Conservation (phyloP, 1,140 invertebrate genomes). For the Cotesia glomerata region DNA sequence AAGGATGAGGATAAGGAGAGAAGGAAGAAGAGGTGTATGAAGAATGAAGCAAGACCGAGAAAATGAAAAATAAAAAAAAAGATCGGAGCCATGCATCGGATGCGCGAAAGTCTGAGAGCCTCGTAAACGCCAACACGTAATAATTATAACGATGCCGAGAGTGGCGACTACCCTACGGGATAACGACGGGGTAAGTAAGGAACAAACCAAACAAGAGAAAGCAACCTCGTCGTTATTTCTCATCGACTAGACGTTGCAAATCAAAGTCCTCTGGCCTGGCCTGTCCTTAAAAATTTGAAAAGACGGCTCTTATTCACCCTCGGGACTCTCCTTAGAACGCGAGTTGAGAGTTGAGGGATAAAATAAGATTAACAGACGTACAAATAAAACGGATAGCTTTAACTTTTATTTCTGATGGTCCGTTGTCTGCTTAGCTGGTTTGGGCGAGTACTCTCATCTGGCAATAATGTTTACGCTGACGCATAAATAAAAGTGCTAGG, state of each 20-base stretch:
- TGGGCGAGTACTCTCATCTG: too few species aligned
- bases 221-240: constrained; percentile 36
- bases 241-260: constrained; percentile 43
- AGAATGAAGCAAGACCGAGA: not conserved
- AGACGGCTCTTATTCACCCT: not conserved
- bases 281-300: not conserved
- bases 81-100: not conserved
- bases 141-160: constrained; percentile 53
- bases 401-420: too few species aligned
- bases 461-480: too few species aligned
- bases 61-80: not conserved
- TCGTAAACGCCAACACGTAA: constrained; percentile 60
- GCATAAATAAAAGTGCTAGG: not conserved
- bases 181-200: constrained; percentile 30
- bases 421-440: too few species aligned
- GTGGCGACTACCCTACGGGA: constrained; percentile 31
- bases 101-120: constrained; percentile 19
- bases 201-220: not conserved
- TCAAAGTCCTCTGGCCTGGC: constrained; percentile 31
- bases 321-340: not conserved
- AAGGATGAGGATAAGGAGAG: not conserved
- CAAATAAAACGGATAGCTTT: too few species aligned
- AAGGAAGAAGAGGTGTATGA: not conserved
- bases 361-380: too few species aligned
- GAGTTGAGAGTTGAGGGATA: too few species aligned